A percentile compares a stretch with the other conserved stretches of the same genome.
These are phyloP conservation scores for Amphipyra berbera DNA, from an alignment of 2,888 invertebrate species.

Conservation along the genomic window DNA sequence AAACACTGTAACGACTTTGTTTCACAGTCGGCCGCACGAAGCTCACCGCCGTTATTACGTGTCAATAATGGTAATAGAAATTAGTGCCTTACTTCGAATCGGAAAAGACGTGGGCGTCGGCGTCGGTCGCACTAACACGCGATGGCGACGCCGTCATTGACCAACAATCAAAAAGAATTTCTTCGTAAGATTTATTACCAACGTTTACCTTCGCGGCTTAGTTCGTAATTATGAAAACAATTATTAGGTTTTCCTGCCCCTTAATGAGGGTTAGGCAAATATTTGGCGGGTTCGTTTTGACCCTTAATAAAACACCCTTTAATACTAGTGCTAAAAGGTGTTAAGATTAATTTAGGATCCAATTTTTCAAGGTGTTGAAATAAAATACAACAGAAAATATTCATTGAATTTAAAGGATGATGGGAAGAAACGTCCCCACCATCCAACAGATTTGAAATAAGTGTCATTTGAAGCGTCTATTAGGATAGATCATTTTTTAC, in stretches of 20 bases:
- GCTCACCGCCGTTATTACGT: constrained; percentile 74
- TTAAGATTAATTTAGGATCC: constrained; percentile 28
- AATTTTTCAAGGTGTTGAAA: constrained; percentile 30
- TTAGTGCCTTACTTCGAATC: constrained; percentile 71
- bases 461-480: too few relatives aligned
- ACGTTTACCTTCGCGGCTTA: constrained; percentile 42
- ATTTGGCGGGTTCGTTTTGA: constrained; percentile 47
- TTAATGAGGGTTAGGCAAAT: constrained; percentile 55
- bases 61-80: constrained; percentile 80
- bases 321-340: constrained; percentile 47
- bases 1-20: constrained; percentile 79
- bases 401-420: constrained; percentile 35
- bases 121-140: constrained; percentile 54
- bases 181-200: constrained; percentile 43
- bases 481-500: too few relatives aligned
- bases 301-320: constrained; percentile 48
- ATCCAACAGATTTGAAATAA: too few relatives aligned
- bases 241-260: constrained; percentile 47
- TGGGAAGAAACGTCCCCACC: too few relatives aligned
- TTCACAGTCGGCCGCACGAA: constrained; percentile 72
- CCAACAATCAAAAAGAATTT: constrained; percentile 36
- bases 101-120: constrained; percentile 57
- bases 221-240: constrained; percentile 52
- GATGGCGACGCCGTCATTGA: constrained; percentile 45
- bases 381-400: constrained; percentile 21